Percentiles rank a stretch among this genome's conserved stretches.
phyloP scores from a whole-genome alignment of 2,113 vertebrate species.

The Ivindomyrus marchei region DNA sequence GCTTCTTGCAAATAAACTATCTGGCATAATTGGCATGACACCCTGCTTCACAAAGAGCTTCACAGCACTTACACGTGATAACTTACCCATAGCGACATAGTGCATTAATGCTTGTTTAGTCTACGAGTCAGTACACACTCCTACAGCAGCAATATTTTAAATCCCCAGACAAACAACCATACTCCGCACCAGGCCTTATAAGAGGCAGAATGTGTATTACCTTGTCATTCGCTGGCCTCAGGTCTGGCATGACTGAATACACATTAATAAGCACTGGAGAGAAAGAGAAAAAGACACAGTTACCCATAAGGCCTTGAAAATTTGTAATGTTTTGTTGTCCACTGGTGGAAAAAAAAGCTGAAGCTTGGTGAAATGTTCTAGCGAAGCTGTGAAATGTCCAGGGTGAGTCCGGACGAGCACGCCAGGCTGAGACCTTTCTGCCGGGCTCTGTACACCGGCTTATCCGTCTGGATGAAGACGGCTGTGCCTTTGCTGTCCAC shows the following conservation, averaged over 20 bases:
- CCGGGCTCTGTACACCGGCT: conserved; percentile 81
- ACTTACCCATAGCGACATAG: neutral
- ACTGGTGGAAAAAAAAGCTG: neutral
- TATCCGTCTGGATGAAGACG: conserved; percentile 88
- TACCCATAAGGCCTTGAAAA: neutral
- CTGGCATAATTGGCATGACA: neutral
- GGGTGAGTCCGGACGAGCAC: neutral
- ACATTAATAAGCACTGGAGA: conserved; percentile 76
- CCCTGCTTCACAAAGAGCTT: neutral
- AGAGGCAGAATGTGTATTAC: conserved; percentile 46
- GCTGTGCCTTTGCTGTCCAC: conserved; percentile 80
- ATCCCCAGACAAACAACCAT: neutral
- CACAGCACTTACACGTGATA: neutral
- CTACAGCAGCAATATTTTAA: neutral
- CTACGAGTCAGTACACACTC: neutral
- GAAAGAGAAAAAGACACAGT: conserved; percentile 23
- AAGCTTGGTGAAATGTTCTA: neutral
- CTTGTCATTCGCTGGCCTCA: conserved; percentile 75
- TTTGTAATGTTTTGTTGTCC: neutral
- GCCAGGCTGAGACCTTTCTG: conserved; percentile 71
- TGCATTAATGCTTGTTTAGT: neutral
- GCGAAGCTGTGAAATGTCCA: too few species aligned
- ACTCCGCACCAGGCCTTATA: neutral
- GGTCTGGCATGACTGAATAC: conserved; percentile 74
- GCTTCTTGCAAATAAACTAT: neutral